These are phyloP conservation scores for Galleria mellonella DNA, from an alignment of 1,140 invertebrate species.

Conservation along the genomic window DNA sequence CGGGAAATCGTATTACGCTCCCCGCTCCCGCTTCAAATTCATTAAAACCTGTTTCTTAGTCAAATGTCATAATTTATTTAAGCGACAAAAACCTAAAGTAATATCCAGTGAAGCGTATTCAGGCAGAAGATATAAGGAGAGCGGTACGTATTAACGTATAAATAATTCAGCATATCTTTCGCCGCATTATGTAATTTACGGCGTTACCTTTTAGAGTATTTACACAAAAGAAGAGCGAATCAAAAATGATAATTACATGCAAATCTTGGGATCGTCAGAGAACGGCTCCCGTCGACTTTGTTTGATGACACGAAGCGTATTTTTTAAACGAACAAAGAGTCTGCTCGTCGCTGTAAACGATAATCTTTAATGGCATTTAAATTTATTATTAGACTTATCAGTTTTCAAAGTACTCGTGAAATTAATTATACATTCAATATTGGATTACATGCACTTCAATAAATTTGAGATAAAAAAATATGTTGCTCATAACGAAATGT, in stretches of 20 bases:
- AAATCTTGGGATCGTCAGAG: slow-evolving; percentile 58
- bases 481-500: too few relatives aligned
- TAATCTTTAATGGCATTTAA: too few relatives aligned
- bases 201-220: slow-evolving; percentile 67
- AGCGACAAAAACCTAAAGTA: slow-evolving; percentile 69
- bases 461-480: too few relatives aligned
- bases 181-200: slow-evolving; percentile 70
- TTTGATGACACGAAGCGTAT: slow-evolving; percentile 1
- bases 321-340: neutral
- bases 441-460: too few relatives aligned
- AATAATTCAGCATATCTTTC: slow-evolving; percentile 71
- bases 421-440: too few relatives aligned
- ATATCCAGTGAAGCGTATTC: slow-evolving; percentile 66
- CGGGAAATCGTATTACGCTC: slow-evolving; percentile 48
- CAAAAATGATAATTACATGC: slow-evolving; percentile 73
- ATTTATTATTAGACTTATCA: too few relatives aligned
- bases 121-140: slow-evolving; percentile 33
- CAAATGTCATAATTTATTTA: slow-evolving; percentile 70
- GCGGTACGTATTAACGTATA: slow-evolving; percentile 43
- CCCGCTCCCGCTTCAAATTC: slow-evolving; percentile 53
- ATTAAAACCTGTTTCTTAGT: slow-evolving; percentile 65
- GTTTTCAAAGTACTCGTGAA: too few relatives aligned
- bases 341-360: too few relatives aligned
- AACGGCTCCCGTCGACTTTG: slow-evolving; percentile 7
- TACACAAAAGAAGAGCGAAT: slow-evolving; percentile 71